These are phyloP conservation scores for Zaprionus lineosus DNA, from an alignment of 2,888 invertebrate species.

Conservation along the genomic window DNA sequence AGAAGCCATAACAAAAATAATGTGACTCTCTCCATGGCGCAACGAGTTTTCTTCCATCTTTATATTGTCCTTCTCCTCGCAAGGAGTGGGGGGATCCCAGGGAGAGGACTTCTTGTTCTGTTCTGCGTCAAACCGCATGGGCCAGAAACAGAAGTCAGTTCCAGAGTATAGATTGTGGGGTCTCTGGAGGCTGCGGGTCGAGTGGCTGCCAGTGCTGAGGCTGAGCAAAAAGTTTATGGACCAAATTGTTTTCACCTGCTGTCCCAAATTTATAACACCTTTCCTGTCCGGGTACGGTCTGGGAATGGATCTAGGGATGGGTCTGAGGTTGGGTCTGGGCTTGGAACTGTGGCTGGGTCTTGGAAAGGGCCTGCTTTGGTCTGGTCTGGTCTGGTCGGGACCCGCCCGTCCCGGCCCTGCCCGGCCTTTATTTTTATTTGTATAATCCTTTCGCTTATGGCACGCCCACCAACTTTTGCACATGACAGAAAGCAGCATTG, in stretches of 20 bases:
- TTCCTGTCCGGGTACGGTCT: no score
- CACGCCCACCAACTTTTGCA: constrained; percentile 57
- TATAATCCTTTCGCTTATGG: constrained; percentile 74
- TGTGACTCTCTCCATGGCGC: constrained; percentile 21
- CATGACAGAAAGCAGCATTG: constrained; percentile 75
- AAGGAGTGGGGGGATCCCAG: no score
- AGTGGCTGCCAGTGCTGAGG: constrained; percentile 7
- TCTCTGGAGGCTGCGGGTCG: background rate
- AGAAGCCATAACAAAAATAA: no score
- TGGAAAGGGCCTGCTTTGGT: no score
- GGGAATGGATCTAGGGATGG: no score
- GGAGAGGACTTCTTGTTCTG: no score
- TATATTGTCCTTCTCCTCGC: constrained; percentile 18
- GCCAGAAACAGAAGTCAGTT: constrained; percentile 52
- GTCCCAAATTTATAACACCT: constrained; percentile 76
- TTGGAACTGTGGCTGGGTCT: no score
- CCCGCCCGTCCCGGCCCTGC: constrained; percentile 15
- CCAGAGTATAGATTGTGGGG: constrained; percentile 27
- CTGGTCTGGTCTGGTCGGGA: constrained; percentile 27
- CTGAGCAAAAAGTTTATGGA: constrained; percentile 78
- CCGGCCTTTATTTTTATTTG: constrained; percentile 70
- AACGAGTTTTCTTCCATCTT: background rate
- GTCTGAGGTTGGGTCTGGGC: no score
- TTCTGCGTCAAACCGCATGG: constrained; percentile 67
- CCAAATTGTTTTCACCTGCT: constrained; percentile 77